phyloP scores from a whole-genome alignment of 2,888 invertebrate species.

The Lobophora halterata region DNA sequence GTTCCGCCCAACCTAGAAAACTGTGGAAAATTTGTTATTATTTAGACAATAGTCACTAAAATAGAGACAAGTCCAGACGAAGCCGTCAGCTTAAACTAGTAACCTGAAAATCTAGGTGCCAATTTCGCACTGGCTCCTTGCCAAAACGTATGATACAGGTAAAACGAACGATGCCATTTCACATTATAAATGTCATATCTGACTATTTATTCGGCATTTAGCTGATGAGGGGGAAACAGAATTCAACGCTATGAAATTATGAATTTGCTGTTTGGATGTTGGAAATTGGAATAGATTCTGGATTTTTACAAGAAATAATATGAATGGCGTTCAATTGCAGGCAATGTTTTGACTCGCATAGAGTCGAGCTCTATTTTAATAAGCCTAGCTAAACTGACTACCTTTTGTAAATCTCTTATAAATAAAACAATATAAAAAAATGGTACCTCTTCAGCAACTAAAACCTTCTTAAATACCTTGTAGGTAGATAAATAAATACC shows the following conservation, averaged over 20 bases:
- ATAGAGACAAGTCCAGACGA: constrained; percentile 36
- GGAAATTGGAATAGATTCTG: too few species aligned
- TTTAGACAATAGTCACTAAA: constrained; percentile 28
- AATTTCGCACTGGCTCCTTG: constrained; percentile 35
- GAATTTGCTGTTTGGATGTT: neutral
- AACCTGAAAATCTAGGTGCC: constrained; percentile 35
- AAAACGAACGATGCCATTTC: constrained; percentile 34
- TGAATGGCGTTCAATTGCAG: too few species aligned
- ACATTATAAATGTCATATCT: constrained; percentile 34
- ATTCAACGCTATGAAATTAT: constrained; percentile 7
- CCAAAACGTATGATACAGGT: constrained; percentile 42
- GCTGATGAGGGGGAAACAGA: neutral
- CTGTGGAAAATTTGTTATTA: constrained; percentile 21
- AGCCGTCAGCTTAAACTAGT: constrained; percentile 36
- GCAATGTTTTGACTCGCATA: too few species aligned
- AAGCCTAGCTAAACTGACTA: too few species aligned
- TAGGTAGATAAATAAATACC: too few species aligned
- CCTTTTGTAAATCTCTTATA: too few species aligned
- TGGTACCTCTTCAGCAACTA: too few species aligned
- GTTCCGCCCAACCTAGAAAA: constrained; percentile 26
- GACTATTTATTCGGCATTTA: constrained; percentile 19
- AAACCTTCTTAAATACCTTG: too few species aligned
- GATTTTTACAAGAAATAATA: too few species aligned
- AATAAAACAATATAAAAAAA: too few species aligned
- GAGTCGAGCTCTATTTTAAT: too few species aligned